Percentiles rank a stretch among this genome's conserved stretches.
These are phyloP conservation scores for Branchinecta lindahli DNA, from an alignment of 1,140 invertebrate species.

Conservation along the genomic window DNA sequence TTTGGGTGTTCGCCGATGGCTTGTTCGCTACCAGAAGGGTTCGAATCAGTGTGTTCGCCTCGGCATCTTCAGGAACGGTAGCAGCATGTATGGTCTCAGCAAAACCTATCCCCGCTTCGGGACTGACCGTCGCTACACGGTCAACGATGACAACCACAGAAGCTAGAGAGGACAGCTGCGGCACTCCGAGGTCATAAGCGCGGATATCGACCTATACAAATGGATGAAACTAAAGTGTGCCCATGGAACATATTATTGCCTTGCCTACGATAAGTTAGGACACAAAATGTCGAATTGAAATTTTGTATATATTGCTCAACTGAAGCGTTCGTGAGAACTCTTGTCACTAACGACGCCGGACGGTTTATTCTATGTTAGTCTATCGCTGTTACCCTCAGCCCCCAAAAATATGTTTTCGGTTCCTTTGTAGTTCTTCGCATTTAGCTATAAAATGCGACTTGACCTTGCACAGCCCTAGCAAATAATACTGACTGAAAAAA, in stretches of 20 bases:
- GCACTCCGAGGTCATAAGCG: constrained; percentile 71
- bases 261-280: too few relatives aligned
- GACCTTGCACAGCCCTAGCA: too few relatives aligned
- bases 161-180: constrained; percentile 57
- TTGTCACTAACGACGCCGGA: too few relatives aligned
- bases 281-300: too few relatives aligned
- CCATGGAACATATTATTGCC: background rate
- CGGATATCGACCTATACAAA: constrained; percentile 53
- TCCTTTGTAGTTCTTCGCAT: too few relatives aligned
- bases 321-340: too few relatives aligned
- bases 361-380: too few relatives aligned
- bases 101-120: constrained; percentile 54
- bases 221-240: constrained; percentile 17
- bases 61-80: constrained; percentile 57
- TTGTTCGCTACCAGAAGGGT: constrained; percentile 56
- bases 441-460: too few relatives aligned
- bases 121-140: constrained; percentile 48
- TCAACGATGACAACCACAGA: constrained; percentile 65
- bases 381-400: too few relatives aligned
- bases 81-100: constrained; percentile 64
- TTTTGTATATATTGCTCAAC: too few relatives aligned
- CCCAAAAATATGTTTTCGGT: too few relatives aligned
- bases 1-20: constrained; percentile 43
- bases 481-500: too few relatives aligned
- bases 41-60: constrained; percentile 48